Evolutionary conservation across 2,888 invertebrate genomes (phyloP), one percentile per base, ranked within the genome.

Genomic region (Tenthredo distinguenda): DNA sequence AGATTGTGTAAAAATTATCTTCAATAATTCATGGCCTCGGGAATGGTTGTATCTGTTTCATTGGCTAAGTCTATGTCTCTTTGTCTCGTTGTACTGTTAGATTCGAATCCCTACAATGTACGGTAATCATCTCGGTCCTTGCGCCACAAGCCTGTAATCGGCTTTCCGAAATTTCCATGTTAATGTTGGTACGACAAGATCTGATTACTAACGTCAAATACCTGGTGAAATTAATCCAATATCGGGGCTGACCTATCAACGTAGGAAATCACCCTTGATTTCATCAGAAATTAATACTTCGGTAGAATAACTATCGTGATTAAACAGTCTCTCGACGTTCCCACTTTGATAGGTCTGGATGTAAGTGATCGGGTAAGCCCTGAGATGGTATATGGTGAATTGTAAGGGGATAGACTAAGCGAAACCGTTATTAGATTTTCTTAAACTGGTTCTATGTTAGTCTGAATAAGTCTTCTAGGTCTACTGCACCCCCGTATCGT

Each of bases 401-500:
- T 74, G 40, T 74, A 74, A 74, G 74, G 26, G 43, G 74, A 74
- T 74, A 43, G 68, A n/a, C 26, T 43, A 9, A 21, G 21, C 21
- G 5, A 18, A 21, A 43, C 0, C 6, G n/a, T 21, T 74, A 43
- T 40, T 74, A 47, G 43, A 10, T 62, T 12, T 4, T 3, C n/a
- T 62, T 10, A 10, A 76, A 76, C 34, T 76, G 47, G 55, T 55
- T 77, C 50, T 55, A 77, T 55, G 77, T 77, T 55, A 40, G 81
- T 81, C 10, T 62, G 34, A 62, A 81, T 81, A 34, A 81, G 81
- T 81, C 81, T 81, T 81, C 81, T 81, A 81, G 81, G 81, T 81
- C 81, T 21, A 62, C 65, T 62, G 81, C 40, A 31, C 62, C 21
- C 62, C 47, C 62, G 21, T 26, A 26, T 21, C 62, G 26, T 62